Evolutionary conservation across 2,888 invertebrate genomes (phyloP), one percentile per base, ranked within the genome.

Genomic region (Melitaea athalia): DNA sequence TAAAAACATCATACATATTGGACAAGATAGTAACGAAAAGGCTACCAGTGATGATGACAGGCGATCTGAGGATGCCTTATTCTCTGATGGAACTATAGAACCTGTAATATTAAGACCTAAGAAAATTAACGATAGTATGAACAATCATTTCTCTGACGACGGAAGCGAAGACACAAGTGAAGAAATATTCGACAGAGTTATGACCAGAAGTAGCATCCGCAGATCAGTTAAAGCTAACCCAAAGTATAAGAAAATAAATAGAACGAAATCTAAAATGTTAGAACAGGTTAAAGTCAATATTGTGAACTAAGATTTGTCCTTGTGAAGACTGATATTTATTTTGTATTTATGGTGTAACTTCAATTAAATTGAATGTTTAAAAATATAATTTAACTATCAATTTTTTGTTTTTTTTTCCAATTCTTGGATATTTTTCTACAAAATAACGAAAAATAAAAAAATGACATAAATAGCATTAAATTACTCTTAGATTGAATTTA

Each of bases 121-220:
- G 71, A 86, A 90, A 78, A 78, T 88, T 70, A 91, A 89, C 47
- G 92, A 92, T 49, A 92, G 92, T 73, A 91, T 92, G 92, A 92
- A 88, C 67, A 92, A 92, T 72, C 91, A 92, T 70, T 92, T 91
- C 73, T 92, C 92, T 67, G 92, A 92, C 77, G 92, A 92, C 59
- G 92, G 89, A 31, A 92, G 92, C 65, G 92, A 92, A 71, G 92
- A 92, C 45, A 91, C 92, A 75, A 91, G 92, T 84, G 92, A 92
- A 82, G 92, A 92, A 81, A 82, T 88, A 59, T 92, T 92, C 67
- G 89, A 92, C 50, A 83, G 92, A 76, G 92, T 92, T 0, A 92
- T 92, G 92, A 85, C 87, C 0, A 86, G 92, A 77, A 92, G 86
- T 72, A 92, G 92, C 71, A 81, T 91, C 15, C 82, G 92, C 77